Evolutionary conservation across 2,113 vertebrate genomes (phyloP).

Genomic region (Apodemus sylvaticus): DNA sequence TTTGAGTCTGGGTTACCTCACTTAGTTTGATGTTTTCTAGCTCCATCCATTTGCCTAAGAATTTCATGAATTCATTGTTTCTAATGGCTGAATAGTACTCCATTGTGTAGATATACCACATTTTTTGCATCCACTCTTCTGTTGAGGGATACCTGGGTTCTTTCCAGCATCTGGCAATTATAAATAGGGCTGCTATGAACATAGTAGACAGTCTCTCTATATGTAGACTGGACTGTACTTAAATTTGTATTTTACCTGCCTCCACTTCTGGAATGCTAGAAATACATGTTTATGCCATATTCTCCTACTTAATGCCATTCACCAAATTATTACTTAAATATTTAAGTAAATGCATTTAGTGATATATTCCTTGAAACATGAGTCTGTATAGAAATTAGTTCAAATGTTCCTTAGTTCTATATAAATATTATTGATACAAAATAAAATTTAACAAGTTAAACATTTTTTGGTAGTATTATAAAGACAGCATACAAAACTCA

Average conservation of each 20-base stretch:
- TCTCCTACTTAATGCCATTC: neutral
- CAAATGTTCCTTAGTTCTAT: neutral
- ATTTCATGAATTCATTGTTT: no score
- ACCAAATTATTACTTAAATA: neutral
- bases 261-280: neutral
- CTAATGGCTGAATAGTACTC: no score
- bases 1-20: no score
- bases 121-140: no score
- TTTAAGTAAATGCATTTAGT: neutral
- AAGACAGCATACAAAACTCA: neutral
- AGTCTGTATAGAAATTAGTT: neutral
- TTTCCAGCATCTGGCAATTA: no score
- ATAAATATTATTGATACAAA: conserved; percentile 15
- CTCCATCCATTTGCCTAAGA: no score
- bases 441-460: neutral
- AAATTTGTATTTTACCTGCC: neutral
- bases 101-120: no score
- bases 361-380: neutral
- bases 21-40: no score
- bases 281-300: neutral
- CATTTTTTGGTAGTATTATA: neutral
- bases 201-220: neutral
- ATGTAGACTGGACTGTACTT: neutral
- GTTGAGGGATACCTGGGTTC: no score
- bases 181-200: no score